Conservation (phyloP, 2,888 invertebrate species). For the Barypeithes pellucidus region DNA sequence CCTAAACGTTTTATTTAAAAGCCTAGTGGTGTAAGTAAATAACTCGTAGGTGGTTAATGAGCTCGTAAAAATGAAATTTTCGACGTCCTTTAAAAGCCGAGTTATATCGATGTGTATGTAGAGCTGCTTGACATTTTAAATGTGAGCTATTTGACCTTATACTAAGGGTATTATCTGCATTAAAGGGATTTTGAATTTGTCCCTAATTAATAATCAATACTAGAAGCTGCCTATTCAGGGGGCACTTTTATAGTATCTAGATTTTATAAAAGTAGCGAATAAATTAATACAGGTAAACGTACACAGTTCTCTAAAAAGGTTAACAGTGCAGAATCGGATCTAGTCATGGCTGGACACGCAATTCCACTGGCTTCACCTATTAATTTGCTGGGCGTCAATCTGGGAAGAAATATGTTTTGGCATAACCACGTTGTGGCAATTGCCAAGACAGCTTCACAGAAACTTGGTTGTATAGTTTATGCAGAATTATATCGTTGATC, state of each 20-base stretch:
- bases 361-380: too few species aligned
- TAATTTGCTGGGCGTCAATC: too few species aligned
- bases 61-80: neutral
- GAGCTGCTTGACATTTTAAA: constrained; percentile 6
- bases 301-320: too few species aligned
- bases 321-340: too few species aligned
- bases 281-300: neutral
- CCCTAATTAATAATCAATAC: neutral
- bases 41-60: constrained; percentile 3
- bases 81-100: neutral
- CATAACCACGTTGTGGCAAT: too few species aligned
- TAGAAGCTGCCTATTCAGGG: neutral
- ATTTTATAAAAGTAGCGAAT: too few species aligned
- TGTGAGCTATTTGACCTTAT: constrained; percentile 19
- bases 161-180: neutral
- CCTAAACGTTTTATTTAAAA: too few species aligned
- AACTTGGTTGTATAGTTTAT: too few species aligned
- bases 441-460: too few species aligned
- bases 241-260: neutral
- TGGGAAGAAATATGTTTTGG: too few species aligned
- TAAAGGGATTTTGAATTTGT: neutral
- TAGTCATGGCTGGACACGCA: too few species aligned
- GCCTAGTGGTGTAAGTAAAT: neutral
- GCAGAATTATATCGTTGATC: too few species aligned
- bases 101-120: neutral